phyloP scores from a whole-genome alignment of 2,113 vertebrate species.

The Acinonyx jubatus region DNA sequence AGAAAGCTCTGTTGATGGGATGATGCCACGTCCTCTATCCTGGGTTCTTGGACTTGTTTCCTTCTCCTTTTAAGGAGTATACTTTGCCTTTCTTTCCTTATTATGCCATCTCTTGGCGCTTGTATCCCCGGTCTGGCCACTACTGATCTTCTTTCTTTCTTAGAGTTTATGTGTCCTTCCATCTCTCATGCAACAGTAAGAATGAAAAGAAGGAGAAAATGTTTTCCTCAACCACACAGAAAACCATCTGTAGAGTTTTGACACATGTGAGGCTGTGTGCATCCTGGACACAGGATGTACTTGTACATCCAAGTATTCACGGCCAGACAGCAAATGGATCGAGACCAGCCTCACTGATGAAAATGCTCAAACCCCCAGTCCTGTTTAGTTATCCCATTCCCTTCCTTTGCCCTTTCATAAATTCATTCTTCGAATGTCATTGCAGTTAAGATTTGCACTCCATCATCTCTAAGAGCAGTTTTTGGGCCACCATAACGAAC shows the following conservation, averaged over 20 bases:
- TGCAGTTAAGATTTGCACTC: neutral
- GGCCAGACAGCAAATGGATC: neutral
- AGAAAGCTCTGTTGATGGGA: neutral
- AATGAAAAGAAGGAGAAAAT: neutral
- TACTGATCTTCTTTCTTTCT: neutral
- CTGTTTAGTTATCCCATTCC: neutral
- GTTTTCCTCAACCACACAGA: neutral
- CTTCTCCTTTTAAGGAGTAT: neutral
- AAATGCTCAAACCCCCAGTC: neutral
- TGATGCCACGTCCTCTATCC: accelerated
- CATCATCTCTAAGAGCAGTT: neutral
- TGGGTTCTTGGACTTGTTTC: neutral
- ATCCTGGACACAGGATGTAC: neutral
- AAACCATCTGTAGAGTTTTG: neutral
- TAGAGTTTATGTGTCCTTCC: neutral
- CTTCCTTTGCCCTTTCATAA: constrained; percentile 59
- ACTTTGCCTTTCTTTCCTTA: neutral
- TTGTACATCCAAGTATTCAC: neutral
- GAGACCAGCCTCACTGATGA: neutral
- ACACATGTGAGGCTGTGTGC: neutral
- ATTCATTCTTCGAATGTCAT: constrained; percentile 47
- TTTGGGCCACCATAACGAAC: neutral
- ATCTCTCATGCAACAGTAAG: neutral
- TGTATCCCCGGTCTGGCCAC: neutral
- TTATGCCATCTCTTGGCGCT: neutral